phyloP scores from a whole-genome alignment of 2,113 vertebrate genomes.

The Corythornis madagascariensis region DNA sequence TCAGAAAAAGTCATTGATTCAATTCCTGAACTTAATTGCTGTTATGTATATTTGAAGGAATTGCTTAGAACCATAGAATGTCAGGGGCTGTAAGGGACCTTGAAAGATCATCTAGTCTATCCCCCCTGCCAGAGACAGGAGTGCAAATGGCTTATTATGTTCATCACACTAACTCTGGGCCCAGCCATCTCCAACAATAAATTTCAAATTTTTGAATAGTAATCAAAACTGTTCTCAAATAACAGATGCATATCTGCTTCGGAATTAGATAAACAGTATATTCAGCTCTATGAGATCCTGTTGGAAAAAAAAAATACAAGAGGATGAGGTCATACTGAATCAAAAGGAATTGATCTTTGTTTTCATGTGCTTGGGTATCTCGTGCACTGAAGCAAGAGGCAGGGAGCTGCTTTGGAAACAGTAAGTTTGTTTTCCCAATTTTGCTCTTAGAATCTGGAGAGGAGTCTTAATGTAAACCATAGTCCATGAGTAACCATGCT shows the following conservation, averaged over 20 bases:
- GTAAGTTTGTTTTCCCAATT: neutral
- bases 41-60: neutral
- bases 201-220: neutral
- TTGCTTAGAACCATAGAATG: neutral
- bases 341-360: neutral
- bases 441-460: neutral
- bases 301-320: neutral
- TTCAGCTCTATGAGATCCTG: neutral
- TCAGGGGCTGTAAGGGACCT: too few relatives aligned
- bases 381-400: neutral
- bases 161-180: neutral
- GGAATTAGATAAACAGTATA: neutral
- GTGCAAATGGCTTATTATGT: neutral
- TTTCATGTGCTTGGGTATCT: neutral
- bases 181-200: neutral
- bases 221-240: neutral
- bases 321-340: neutral
- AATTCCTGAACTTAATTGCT: neutral
- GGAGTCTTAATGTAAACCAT: constrained; percentile 11
- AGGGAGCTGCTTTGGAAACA: neutral
- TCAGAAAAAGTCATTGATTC: neutral
- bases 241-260: neutral
- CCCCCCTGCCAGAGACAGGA: neutral
- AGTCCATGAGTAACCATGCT: neutral
- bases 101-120: too few relatives aligned